These are phyloP conservation scores for Psittacara wagleri DNA, from an alignment of 2,113 vertebrate genomes.

Conservation along the genomic window DNA sequence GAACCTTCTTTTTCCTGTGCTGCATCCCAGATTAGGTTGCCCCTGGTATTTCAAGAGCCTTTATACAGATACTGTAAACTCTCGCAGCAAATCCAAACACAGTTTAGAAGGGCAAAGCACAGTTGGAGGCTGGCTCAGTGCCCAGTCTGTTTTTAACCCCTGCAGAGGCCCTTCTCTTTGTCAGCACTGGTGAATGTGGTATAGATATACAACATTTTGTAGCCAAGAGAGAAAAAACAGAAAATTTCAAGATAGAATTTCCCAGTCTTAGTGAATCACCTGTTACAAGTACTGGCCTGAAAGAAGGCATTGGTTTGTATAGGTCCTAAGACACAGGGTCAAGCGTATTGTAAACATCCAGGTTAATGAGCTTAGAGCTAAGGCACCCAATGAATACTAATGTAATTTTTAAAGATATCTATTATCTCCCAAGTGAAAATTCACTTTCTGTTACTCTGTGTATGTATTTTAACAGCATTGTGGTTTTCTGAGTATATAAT, in stretches of 20 bases:
- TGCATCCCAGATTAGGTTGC: not conserved
- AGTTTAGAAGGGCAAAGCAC: constrained; percentile 16
- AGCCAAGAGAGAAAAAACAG: not conserved
- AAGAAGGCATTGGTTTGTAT: not conserved
- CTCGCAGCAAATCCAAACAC: not conserved
- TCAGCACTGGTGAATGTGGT: not conserved
- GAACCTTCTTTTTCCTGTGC: not conserved
- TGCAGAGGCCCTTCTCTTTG: not conserved
- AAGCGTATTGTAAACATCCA: not conserved
- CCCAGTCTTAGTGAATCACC: not conserved
- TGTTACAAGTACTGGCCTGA: not conserved
- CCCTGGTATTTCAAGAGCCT: not conserved
- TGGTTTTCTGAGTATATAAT: not conserved
- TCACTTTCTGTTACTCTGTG: not conserved
- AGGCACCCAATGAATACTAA: not conserved
- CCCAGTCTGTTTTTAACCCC: constrained; percentile 37
- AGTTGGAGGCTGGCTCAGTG: constrained; percentile 24
- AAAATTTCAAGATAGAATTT: not conserved
- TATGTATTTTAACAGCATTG: not conserved
- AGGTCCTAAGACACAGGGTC: not conserved
- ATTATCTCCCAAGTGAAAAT: not conserved
- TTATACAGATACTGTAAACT: not conserved
- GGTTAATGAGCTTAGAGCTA: not conserved
- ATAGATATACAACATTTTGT: not conserved
- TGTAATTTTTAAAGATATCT: not conserved